Base-by-base conservation (phyloP, 2,113 vertebrate species). In the Varanus salvator region DNA sequence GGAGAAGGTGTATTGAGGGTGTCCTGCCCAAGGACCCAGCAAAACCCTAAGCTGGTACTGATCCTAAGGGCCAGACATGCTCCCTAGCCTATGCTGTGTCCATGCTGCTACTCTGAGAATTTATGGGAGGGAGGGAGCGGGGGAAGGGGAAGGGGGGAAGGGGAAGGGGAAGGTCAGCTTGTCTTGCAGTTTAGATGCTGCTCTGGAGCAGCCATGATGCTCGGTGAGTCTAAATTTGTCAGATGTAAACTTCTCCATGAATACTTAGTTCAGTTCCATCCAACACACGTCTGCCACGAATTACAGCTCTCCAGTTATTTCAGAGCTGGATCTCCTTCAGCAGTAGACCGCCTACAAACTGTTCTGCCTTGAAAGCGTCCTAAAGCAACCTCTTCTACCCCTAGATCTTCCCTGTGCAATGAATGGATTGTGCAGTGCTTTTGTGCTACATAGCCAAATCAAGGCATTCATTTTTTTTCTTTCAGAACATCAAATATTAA, bases 381-480 rank as follows among this genome's bases (percentile, higher is more conserved):
- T 44, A 57, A 86, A 87, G 68, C 71, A n/a, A 84, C 27, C 71
- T 72, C 57, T 31, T 12, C 54, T 23, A 4, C 52, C 7, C 25
- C 69, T 80, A 71, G 80, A 31, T 57, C 74, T n/a, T 15, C 76
- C 48, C 38, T 48, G 0, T 71, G 2, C 66, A 86, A 64, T 4
- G 50, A 0, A 0, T 17, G 0, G 0, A 4, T 6, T 76, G 31
- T 4, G 7, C 38, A 21, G 57, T 0, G 0, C 69, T 54, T 69
- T 88, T 85, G 54, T 54, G 44, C 82, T 88, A 89, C 68, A 77
- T 84, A 71, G 2, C 29, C 14, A 54, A 0, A 8, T 71, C 2
- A 83, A 92, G 84, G 50, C 19, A 68, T 1, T 27, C 0, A 11
- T 64, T 8, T 54, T 50, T 72, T 66, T 90, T 68, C 44, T 1